These are phyloP conservation scores for Hycleus cichorii DNA, from an alignment of 1,140 invertebrate genomes.

Conservation along the genomic window DNA sequence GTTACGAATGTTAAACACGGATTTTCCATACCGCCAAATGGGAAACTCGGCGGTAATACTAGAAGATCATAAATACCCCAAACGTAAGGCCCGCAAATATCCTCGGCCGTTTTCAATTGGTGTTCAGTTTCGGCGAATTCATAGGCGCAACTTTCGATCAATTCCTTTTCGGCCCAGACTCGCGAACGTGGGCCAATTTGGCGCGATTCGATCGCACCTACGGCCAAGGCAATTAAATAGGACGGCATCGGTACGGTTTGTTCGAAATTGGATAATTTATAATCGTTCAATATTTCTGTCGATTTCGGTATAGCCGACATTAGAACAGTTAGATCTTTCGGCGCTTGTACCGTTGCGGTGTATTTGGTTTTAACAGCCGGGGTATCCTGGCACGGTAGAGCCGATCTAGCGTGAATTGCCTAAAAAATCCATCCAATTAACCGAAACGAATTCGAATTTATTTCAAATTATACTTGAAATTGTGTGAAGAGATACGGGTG, in stretches of 20 bases:
- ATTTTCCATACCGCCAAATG: slow-evolving; percentile 96
- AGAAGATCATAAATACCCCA: slow-evolving; percentile 86
- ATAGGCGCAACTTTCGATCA: slow-evolving; percentile 74
- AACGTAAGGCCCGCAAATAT: slow-evolving; percentile 71
- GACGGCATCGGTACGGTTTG: slow-evolving; percentile 72
- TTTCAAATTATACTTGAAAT: slow-evolving; percentile 59
- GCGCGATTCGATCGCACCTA: slow-evolving; percentile 71
- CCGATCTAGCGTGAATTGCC: slow-evolving; percentile 82
- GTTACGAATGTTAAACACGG: slow-evolving; percentile 94
- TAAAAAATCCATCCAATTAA: slow-evolving; percentile 40
- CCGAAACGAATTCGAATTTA: neutral
- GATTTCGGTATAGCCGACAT: slow-evolving; percentile 77
- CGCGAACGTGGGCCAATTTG: slow-evolving; percentile 67
- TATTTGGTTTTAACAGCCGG: slow-evolving; percentile 87
- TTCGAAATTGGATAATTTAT: slow-evolving; percentile 53
- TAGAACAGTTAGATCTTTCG: slow-evolving; percentile 68
- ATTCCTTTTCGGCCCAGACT: slow-evolving; percentile 85
- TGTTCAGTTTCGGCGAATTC: slow-evolving; percentile 85
- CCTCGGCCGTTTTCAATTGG: slow-evolving; percentile 77
- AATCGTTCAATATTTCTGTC: slow-evolving; percentile 35
- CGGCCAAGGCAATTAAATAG: slow-evolving; percentile 80
- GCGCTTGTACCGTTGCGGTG: slow-evolving; percentile 69
- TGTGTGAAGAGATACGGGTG: slow-evolving; percentile 90
- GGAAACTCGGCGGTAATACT: slow-evolving; percentile 89
- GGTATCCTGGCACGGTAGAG: slow-evolving; percentile 91